Conservation (phyloP, 2,888 invertebrate genomes). For the Papilio elwesi region DNA sequence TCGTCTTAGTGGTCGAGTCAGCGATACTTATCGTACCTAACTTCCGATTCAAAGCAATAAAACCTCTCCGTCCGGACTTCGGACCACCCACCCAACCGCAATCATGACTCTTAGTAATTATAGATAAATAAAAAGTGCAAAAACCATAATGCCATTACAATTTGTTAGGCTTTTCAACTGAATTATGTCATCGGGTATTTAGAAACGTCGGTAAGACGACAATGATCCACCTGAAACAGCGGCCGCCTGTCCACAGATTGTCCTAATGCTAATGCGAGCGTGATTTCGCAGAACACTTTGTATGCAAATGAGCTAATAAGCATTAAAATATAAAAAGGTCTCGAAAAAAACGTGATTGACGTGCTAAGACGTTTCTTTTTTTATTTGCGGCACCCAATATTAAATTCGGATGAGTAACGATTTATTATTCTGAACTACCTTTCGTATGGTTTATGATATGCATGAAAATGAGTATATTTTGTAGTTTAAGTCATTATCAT, state of each 20-base stretch:
- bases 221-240: slow-evolving; percentile 48
- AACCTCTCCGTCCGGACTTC: slow-evolving; percentile 2
- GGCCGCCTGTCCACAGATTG: slow-evolving; percentile 51
- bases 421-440: slow-evolving; percentile 31
- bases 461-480: slow-evolving; percentile 30
- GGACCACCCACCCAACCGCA: slow-evolving; percentile 14
- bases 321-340: slow-evolving; percentile 59
- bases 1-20: slow-evolving; percentile 8
- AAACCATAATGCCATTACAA: slow-evolving; percentile 3
- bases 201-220: slow-evolving; percentile 34
- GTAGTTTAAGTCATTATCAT: neutral
- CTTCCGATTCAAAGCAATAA: slow-evolving; percentile 18
- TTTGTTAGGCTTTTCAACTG: slow-evolving; percentile 4
- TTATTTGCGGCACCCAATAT: slow-evolving; percentile 42
- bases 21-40: slow-evolving; percentile 7
- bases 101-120: slow-evolving; percentile 8
- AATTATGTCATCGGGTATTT: slow-evolving; percentile 17
- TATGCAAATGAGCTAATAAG: slow-evolving; percentile 73
- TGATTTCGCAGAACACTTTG: slow-evolving; percentile 72
- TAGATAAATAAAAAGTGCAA: neutral
- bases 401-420: slow-evolving; percentile 37
- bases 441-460: slow-evolving; percentile 29
- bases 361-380: slow-evolving; percentile 56
- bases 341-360: slow-evolving; percentile 56
- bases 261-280: slow-evolving; percentile 60